Conservation (phyloP, 1,140 invertebrate genomes). For the Acromyrmex heyeri region DNA sequence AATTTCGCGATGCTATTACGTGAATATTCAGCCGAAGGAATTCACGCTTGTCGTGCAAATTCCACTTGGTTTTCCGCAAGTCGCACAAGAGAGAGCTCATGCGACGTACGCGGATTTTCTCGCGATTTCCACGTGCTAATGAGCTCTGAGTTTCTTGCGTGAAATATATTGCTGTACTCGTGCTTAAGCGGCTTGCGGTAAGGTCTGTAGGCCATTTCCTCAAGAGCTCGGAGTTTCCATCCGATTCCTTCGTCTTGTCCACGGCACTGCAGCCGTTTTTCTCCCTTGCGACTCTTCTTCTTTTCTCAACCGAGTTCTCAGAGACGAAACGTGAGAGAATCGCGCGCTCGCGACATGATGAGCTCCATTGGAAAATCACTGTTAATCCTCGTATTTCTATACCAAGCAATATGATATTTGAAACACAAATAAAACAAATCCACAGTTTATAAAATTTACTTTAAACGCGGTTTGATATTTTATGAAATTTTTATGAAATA, state of each 20-base stretch:
- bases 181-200: conserved; percentile 69
- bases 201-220: conserved; percentile 74
- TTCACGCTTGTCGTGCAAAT: conserved; percentile 30
- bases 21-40: conserved; percentile 16
- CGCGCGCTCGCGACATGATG: neutral
- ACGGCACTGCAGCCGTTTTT: neutral
- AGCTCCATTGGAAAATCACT: conserved; percentile 4
- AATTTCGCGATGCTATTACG: conserved; percentile 1
- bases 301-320: neutral
- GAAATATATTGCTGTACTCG: conserved; percentile 47
- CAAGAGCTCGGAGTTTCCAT: conserved; percentile 33
- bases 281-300: conserved; percentile 1
- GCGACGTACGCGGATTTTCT: conserved; percentile 55
- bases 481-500: neutral
- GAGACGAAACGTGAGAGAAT: conserved; percentile 9
- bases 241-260: conserved; percentile 34
- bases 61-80: conserved; percentile 30
- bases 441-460: neutral
- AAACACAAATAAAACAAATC: neutral
- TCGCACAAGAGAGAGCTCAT: neutral
- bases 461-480: neutral
- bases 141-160: conserved; percentile 65
- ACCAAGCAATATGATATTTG: neutral
- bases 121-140: conserved; percentile 71
- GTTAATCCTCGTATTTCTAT: neutral